Base-by-base conservation (phyloP, 2,888 invertebrate species). In the Coelopa pilipes region DNA sequence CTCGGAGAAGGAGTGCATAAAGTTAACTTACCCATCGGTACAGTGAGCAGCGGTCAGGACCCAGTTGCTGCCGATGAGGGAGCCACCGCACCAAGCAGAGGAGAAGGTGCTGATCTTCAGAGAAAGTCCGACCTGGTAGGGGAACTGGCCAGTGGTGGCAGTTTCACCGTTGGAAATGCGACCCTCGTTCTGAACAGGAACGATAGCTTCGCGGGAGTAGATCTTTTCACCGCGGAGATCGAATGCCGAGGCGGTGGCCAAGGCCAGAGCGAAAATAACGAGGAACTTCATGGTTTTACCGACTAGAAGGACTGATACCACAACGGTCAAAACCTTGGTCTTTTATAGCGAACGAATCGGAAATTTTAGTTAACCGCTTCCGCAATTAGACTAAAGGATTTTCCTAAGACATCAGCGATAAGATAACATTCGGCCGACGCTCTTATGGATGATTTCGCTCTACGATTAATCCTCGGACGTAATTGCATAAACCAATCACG, bases 31-130 rank as follows among this genome's bases (percentile, higher is more conserved):
- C 82, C 78, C 78, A 66, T 81, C 79, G 1, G 80, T 80, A 74
- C 85, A 85, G 76, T 85, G 85, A 77, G 85, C 85, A 62, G 85
- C 85, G 34, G 85, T 85, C 75, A 85, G 69, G 49, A 86, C 79
- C 82, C 84, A 86, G 47, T 78, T 73, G n/a, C 74, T 50, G 1
- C 77, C 77, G 55, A 85, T 81, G 70, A 85, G 73, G 50, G 84
- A 83, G 63, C 85, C 86, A 74, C 86, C 85, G 75, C 86, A 86
- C 82, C 83, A 84, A 46, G 80, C 70, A 1, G 78, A 78, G 10
- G 72, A 69, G 4, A 24, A 1, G 13, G 34, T n/a, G 46, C 77
- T 77, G 50, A 76, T 50, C 19, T 76, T 76, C 24, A 84, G 77
- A 3, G 81, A 81, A 0, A 85, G 79, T 60, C 83, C 86, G n/a